Base-by-base conservation (phyloP, 2,113 vertebrate species). In the Equus przewalskii region DNA sequence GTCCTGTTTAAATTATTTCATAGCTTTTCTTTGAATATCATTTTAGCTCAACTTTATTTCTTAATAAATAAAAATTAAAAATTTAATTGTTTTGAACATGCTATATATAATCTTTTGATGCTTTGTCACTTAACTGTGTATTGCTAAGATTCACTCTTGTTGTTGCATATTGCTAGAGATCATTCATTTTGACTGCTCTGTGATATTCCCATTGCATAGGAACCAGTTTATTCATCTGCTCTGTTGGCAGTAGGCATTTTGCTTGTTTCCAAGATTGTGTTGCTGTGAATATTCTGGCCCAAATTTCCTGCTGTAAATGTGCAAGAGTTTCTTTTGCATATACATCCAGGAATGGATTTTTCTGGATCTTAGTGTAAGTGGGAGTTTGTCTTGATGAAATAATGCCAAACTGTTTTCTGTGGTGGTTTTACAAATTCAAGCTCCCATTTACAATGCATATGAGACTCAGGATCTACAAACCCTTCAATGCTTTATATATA, bases 301-400 rank as follows among this genome's bases (percentile, higher is more conserved):
- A 94, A 81, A 97, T 94, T 94, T 79, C 70, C 69, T 96, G 92
- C 96, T 97, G 84, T 96, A 98, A 98, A 98, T 98, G 97, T 98
- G 92, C 95, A 97, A 98, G 84, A 96, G 75, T 96, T 96, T 95
- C 92, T 97, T 98, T 96, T 97, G 87, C 94, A 97, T 98, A 90
- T 89, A 89, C 89, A 97, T 94, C 81, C 89, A 89, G 88, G 80
- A 98, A 73, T 92, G 79, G 75, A 92, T 96, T 98, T 97, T 97
- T 98, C 83, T 97, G 92, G 79, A 89, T 96, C 87, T 95, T 93
- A 87, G 58, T 98, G 64, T 98, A 97, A 96, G 97, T 96, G 92
- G 95, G 96, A 96, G 97, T 96, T 97, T 78, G 76, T 44, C 67
- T 91, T 93, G 87, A 97, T 76, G 88, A 96, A 89, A 96, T 95